Evolutionary conservation across 2,888 invertebrate species (phyloP).

Genomic region (Tiliacea citrago): DNA sequence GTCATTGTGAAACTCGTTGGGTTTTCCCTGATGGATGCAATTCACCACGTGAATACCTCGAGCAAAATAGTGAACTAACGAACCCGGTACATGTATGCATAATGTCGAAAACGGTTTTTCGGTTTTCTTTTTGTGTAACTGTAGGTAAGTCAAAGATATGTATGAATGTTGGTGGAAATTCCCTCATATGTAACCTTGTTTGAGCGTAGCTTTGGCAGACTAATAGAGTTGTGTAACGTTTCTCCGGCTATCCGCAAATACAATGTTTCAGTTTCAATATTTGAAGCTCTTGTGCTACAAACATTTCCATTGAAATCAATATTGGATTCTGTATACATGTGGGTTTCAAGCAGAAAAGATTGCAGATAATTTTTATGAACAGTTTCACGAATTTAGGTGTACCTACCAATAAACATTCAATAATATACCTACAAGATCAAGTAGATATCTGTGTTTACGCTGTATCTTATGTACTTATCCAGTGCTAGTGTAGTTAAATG

Average conservation of each 20-base stretch:
- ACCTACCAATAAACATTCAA: not conserved
- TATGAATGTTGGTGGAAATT: conserved; percentile 10
- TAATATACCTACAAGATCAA: not conserved
- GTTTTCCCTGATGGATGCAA: conserved; percentile 55
- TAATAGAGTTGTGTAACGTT: conserved; percentile 23
- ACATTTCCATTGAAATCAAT: conserved; percentile 30
- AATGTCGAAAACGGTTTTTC: conserved; percentile 46
- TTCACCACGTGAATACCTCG: conserved; percentile 63
- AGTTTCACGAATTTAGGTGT: not conserved
- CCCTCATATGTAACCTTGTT: conserved; percentile 5
- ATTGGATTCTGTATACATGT: conserved; percentile 31
- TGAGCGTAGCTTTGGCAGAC: conserved; percentile 12
- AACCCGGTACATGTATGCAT: conserved; percentile 65
- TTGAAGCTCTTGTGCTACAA: conserved; percentile 19
- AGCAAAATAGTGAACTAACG: conserved; percentile 75
- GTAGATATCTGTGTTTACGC: not conserved
- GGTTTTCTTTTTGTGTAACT: conserved; percentile 35
- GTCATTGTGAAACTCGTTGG: conserved; percentile 36
- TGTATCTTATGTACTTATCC: too few relatives aligned
- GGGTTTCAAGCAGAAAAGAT: conserved; percentile 5
- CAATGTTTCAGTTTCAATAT: conserved; percentile 29
- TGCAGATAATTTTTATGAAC: not conserved
- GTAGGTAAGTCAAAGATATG: conserved; percentile 14
- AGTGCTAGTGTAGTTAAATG: not conserved
- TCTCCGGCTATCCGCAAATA: conserved; percentile 3